Percentiles rank a stretch among this genome's conserved stretches.
Evolutionary conservation across 2,888 invertebrate genomes (phyloP).

Genomic region (Dynastes tityus): DNA sequence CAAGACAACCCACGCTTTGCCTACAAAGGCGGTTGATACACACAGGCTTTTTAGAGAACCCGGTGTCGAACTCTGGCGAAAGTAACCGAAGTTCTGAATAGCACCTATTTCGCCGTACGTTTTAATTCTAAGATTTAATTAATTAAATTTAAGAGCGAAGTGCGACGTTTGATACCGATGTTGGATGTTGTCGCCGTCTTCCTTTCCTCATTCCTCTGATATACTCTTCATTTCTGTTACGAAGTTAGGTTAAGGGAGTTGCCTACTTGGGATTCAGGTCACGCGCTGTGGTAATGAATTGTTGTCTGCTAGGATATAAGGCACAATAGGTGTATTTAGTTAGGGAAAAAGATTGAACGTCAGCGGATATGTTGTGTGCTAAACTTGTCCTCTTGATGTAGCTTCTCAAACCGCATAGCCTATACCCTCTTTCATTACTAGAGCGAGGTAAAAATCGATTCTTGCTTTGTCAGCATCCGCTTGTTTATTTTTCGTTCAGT

Average conservation of each 20-base stretch:
- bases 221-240: background rate
- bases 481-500: too few species aligned
- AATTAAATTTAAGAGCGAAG: background rate
- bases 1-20: background rate
- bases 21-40: conserved; percentile 3
- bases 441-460: too few species aligned
- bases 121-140: conserved; percentile 15
- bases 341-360: too few species aligned
- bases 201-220: background rate
- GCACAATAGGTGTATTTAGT: background rate
- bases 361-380: too few species aligned
- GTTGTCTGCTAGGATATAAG: background rate
- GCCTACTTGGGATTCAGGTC: background rate
- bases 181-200: background rate
- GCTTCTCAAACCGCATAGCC: too few species aligned
- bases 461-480: too few species aligned
- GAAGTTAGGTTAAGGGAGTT: background rate
- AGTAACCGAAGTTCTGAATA: background rate
- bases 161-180: background rate
- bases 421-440: too few species aligned
- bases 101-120: conserved; percentile 9
- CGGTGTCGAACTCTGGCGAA: background rate
- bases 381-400: too few species aligned
- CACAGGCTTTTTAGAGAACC: background rate
- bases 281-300: background rate